These are phyloP conservation scores for Acanthosepion esculentum DNA, from an alignment of 2,888 invertebrate species.

Conservation along the genomic window DNA sequence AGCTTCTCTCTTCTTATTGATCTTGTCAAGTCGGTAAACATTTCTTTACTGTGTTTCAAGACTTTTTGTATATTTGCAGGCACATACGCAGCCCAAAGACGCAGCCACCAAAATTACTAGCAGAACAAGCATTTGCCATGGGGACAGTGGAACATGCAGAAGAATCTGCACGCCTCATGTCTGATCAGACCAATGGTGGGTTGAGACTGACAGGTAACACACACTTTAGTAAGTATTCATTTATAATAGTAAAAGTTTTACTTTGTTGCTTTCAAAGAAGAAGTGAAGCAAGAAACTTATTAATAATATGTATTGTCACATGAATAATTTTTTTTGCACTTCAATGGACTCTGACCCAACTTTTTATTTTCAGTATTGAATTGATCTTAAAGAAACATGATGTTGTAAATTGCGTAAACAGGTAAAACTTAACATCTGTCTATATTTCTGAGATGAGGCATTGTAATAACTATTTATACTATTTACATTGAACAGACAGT, in stretches of 20 bases:
- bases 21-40: too few relatives aligned
- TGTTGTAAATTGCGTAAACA: too few relatives aligned
- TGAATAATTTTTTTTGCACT: too few relatives aligned
- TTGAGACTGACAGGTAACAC: constrained; percentile 38
- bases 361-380: too few relatives aligned
- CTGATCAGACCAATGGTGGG: constrained; percentile 44
- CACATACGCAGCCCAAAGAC: constrained; percentile 42
- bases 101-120: constrained; percentile 41
- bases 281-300: not conserved
- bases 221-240: not conserved
- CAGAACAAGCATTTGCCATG: constrained; percentile 46
- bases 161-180: constrained; percentile 36
- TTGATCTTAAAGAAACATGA: too few relatives aligned
- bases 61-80: not conserved
- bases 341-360: too few relatives aligned
- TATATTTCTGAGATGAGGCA: too few relatives aligned
- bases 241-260: not conserved
- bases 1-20: too few relatives aligned
- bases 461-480: too few relatives aligned
- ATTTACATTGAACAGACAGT: too few relatives aligned
- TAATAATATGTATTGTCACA: too few relatives aligned
- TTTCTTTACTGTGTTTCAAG: not conserved
- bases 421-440: too few relatives aligned
- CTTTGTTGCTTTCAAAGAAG: not conserved
- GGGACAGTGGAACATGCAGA: constrained; percentile 45